Conservation (phyloP, 2,113 vertebrate genomes). For the Microcebus griseorufus region DNA sequence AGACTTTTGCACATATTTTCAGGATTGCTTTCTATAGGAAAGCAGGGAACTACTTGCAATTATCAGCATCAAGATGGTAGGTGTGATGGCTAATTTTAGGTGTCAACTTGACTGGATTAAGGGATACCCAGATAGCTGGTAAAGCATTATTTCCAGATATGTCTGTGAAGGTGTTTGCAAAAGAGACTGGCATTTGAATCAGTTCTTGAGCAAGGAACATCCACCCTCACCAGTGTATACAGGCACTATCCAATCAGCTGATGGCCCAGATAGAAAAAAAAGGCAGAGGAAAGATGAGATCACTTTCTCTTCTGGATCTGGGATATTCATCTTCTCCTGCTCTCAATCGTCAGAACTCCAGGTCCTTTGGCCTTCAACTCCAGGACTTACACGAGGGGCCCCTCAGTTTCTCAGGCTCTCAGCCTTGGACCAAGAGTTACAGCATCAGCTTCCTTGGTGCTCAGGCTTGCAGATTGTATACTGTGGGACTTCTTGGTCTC, state of each 20-base stretch:
- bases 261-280: neutral
- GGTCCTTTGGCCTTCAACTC: neutral
- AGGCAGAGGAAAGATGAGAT: neutral
- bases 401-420: neutral
- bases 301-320: neutral
- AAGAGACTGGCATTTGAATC: neutral
- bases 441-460: neutral
- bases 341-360: neutral
- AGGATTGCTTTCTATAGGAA: neutral
- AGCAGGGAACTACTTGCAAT: neutral
- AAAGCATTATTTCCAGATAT: neutral
- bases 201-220: neutral
- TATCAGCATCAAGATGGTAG: neutral
- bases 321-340: neutral
- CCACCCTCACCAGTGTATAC: neutral
- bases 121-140: neutral
- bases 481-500: neutral
- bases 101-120: neutral
- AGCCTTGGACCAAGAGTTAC: neutral
- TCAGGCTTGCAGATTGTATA: neutral
- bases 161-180: neutral
- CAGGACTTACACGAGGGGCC: neutral
- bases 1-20: conserved; percentile 3
- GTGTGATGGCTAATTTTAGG: neutral
- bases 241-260: neutral